These are phyloP conservation scores for Resseliella maxima DNA, from an alignment of 2,888 invertebrate species.

Conservation along the genomic window DNA sequence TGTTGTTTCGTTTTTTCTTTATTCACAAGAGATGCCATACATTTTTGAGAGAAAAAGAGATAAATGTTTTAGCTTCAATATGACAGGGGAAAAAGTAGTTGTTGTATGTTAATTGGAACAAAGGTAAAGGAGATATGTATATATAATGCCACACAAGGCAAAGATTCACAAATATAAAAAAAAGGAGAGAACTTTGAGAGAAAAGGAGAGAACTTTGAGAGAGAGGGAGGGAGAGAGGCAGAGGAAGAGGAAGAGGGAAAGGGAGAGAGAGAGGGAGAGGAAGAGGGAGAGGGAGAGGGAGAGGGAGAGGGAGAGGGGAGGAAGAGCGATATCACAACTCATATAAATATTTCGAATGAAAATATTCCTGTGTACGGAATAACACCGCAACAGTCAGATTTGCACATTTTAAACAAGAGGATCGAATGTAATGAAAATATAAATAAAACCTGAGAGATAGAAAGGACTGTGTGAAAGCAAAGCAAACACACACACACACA, in stretches of 20 bases:
- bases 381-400: background rate
- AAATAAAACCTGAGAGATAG: background rate
- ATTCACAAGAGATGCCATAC: background rate
- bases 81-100: background rate
- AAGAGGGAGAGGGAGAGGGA: no score
- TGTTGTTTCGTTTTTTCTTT: no score
- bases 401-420: background rate
- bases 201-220: background rate
- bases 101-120: conserved; percentile 51
- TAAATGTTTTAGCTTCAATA: background rate
- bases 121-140: background rate
- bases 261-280: no score
- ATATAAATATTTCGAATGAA: background rate
- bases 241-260: no score
- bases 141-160: no score
- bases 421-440: conserved; percentile 5
- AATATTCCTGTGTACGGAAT: background rate
- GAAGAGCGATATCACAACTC: background rate
- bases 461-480: background rate
- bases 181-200: background rate
- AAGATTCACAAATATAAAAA: no score
- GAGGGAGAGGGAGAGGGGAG: no score
- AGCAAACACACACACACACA: no score
- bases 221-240: no score
- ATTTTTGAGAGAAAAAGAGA: background rate